A percentile compares a stretch with the other conserved stretches of the same genome.
Conservation (phyloP, 2,113 vertebrate genomes). For the Coturnix japonica region DNA sequence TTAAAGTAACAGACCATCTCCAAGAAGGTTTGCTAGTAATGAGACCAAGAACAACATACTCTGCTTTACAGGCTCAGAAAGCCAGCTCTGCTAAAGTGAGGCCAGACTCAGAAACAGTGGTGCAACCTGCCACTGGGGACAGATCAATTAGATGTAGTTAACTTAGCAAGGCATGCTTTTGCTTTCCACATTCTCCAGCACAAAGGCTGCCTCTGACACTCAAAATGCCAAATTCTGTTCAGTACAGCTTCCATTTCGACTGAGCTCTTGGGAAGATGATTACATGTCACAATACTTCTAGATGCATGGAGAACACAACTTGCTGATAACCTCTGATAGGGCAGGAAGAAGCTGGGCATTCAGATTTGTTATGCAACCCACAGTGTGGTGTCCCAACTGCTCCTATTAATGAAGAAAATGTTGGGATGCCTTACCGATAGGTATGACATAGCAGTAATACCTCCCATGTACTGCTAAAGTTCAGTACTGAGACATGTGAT, state of each 20-base stretch:
- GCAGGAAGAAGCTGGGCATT: not conserved
- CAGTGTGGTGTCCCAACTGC: not conserved
- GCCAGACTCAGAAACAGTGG: not conserved
- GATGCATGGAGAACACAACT: not conserved
- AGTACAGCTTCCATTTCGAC: not conserved
- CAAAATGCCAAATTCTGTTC: not conserved
- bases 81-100: not conserved
- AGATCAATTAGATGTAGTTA: not conserved
- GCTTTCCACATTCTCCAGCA: not conserved
- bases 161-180: not conserved
- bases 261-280: not conserved
- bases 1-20: not conserved
- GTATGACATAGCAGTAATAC: slow-evolving; percentile 19
- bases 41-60: not conserved
- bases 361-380: not conserved
- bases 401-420: not conserved
- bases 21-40: not conserved
- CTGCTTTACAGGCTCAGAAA: not conserved
- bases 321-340: not conserved
- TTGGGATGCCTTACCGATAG: not conserved
- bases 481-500: slow-evolving; percentile 26
- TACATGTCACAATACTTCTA: not conserved
- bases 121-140: not conserved
- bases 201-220: not conserved
- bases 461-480: not conserved